Evolutionary conservation across 2,888 invertebrate genomes (phyloP).

Genomic region (Ceraclea dissimilis): DNA sequence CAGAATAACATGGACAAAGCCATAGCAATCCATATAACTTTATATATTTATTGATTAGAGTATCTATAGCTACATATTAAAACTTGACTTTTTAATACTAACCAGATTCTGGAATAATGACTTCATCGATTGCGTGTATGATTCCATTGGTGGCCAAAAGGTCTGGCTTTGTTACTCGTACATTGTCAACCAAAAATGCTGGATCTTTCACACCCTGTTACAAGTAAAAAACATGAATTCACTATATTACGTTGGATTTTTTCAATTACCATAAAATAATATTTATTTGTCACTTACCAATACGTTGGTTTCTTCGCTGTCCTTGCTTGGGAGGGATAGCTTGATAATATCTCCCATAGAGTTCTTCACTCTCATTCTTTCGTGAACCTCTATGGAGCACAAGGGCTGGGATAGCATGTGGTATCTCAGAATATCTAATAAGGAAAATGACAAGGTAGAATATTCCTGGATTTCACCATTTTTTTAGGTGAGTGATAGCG

Average conservation of each 20-base stretch:
- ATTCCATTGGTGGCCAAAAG: conserved; percentile 67
- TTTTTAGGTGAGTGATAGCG: too few relatives aligned
- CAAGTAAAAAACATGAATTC: not conserved
- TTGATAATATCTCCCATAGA: not conserved
- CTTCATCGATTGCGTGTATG: conserved; percentile 58
- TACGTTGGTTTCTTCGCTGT: not conserved
- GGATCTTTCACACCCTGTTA: conserved; percentile 27
- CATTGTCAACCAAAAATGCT: conserved; percentile 34
- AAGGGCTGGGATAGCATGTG: conserved; percentile 54
- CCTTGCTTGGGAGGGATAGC: not conserved
- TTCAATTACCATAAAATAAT: not conserved
- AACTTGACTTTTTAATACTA: too few relatives aligned
- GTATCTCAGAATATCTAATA: conserved; percentile 55
- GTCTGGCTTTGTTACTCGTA: conserved; percentile 51
- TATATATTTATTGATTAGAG: too few relatives aligned
- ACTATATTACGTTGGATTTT: too few relatives aligned
- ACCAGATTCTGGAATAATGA: conserved; percentile 57
- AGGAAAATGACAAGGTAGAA: conserved; percentile 15
- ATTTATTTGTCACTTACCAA: not conserved
- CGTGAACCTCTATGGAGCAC: conserved; percentile 3
- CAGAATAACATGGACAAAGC: too few relatives aligned
- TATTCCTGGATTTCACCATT: too few relatives aligned
- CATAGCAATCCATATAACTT: too few relatives aligned
- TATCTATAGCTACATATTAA: too few relatives aligned
- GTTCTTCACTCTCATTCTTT: not conserved